phyloP scores from a whole-genome alignment of 2,888 invertebrate genomes.

The Hydrotaea diabolus region DNA sequence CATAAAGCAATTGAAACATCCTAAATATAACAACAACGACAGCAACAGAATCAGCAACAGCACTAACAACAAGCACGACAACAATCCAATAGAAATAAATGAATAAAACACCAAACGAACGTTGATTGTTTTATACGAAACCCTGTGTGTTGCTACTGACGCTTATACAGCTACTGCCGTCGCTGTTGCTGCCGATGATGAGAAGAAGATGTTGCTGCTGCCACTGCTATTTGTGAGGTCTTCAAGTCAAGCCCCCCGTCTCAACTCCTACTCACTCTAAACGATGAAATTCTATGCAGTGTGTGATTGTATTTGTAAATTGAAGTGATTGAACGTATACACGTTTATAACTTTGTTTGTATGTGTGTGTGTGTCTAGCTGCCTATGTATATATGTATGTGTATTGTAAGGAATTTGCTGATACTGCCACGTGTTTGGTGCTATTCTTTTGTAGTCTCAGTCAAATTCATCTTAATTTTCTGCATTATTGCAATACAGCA shows the following conservation, averaged over 20 bases:
- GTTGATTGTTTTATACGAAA: conserved; percentile 22
- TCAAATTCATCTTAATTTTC: too few relatives aligned
- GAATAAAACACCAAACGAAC: conserved; percentile 17
- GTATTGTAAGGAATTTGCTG: neutral
- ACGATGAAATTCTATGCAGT: neutral
- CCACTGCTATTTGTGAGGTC: neutral
- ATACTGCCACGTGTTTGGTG: neutral
- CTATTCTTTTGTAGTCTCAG: too few relatives aligned
- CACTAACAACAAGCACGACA: neutral
- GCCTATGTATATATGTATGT: too few relatives aligned
- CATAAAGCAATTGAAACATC: conserved; percentile 63
- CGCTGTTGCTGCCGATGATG: neutral
- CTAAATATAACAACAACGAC: conserved; percentile 7
- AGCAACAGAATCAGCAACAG: conserved; percentile 2
- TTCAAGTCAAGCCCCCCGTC: neutral
- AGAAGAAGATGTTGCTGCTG: neutral
- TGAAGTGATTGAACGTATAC: neutral
- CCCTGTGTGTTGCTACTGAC: neutral
- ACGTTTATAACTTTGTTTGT: neutral
- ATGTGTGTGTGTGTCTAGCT: neutral
- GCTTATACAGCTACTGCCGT: neutral
- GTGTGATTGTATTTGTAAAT: conserved; percentile 2
- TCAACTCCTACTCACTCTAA: too few relatives aligned
- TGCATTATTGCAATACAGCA: too few relatives aligned
- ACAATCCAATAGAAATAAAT: neutral